Conservation (phyloP, 2,113 vertebrate genomes). For the Acanthisitta chloris region DNA sequence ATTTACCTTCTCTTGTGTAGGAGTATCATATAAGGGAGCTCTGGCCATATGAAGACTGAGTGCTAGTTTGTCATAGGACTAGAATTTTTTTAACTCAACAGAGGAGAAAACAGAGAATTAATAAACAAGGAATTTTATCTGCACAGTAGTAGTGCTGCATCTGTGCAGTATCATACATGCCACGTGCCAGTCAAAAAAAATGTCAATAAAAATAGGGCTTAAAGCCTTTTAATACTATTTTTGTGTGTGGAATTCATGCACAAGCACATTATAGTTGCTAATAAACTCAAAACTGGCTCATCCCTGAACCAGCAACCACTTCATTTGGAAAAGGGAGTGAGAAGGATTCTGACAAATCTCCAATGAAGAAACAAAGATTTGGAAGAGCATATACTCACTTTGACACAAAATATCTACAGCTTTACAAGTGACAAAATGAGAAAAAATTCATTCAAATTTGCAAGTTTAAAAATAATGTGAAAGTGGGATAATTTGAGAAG, state of each 20-base stretch:
- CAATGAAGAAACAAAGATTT: background rate
- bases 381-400: background rate
- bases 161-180: rapidly evolving
- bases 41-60: background rate
- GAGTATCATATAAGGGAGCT: background rate
- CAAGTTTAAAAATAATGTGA: background rate
- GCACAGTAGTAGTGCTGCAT: background rate
- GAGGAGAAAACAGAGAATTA: background rate
- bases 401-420: background rate
- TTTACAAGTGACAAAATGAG: background rate
- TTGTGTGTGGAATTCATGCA: background rate
- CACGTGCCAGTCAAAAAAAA: background rate
- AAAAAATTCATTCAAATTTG: background rate
- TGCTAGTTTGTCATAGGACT: background rate
- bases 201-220: background rate
- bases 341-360: background rate
- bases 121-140: background rate
- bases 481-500: background rate
- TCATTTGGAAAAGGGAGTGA: background rate
- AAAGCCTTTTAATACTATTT: background rate
- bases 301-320: background rate
- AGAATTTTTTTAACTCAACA: background rate
- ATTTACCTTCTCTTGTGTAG: background rate
- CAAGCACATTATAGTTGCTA: background rate
- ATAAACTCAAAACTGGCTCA: background rate